Conservation (phyloP, 2,888 invertebrate genomes). For the Hydraecia micacea region DNA sequence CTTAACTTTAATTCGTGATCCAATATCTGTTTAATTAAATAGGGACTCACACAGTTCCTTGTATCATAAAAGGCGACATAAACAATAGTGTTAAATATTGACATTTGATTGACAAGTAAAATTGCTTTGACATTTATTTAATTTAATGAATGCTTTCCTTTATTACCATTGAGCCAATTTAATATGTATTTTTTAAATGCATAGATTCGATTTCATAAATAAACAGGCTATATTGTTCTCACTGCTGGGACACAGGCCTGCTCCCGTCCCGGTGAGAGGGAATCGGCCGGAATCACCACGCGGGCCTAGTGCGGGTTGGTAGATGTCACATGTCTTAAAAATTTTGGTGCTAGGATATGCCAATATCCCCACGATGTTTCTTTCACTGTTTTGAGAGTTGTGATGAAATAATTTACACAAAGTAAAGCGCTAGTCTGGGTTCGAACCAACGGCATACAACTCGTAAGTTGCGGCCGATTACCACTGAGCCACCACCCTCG, state of each 20-base stretch:
- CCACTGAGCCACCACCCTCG: not conserved
- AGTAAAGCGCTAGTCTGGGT: not conserved
- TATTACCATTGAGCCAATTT: not conserved
- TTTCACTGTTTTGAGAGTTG: not conserved
- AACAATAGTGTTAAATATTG: slow-evolving; percentile 1
- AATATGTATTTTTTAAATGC: not conserved
- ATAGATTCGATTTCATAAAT: not conserved
- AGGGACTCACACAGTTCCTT: not conserved
- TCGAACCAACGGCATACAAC: not conserved
- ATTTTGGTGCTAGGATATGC: not conserved
- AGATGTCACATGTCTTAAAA: not conserved
- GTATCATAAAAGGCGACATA: not conserved
- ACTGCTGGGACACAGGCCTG: not conserved
- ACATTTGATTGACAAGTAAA: slow-evolving; percentile 9
- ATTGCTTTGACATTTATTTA: slow-evolving; percentile 21
- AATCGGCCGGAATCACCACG: not conserved
- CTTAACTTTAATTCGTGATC: not conserved
- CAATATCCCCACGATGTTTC: not conserved
- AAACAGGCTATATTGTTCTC: not conserved
- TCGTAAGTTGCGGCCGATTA: not conserved
- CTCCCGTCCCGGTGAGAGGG: not conserved
- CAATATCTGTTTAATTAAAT: not conserved
- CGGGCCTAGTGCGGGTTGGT: not conserved
- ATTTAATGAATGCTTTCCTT: not conserved
- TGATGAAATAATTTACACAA: not conserved